Conservation (phyloP, 2,797 vertebrate genomes). For the Falco concolor region DNA sequence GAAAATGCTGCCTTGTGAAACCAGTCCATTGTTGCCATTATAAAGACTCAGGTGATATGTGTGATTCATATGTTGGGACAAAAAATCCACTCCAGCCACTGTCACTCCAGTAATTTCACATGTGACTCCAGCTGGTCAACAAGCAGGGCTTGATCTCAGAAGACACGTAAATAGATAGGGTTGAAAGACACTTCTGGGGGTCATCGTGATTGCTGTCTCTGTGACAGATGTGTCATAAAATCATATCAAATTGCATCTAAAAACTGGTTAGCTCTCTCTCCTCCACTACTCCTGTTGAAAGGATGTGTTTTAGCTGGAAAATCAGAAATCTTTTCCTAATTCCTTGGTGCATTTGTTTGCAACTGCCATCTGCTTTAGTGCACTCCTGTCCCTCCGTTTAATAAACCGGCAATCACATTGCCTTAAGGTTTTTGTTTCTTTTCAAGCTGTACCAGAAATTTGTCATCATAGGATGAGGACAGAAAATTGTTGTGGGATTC, state of each 20-base stretch:
- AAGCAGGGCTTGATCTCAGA: neutral
- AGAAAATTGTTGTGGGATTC: neutral
- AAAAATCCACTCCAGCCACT: neutral
- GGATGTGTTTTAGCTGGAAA: neutral
- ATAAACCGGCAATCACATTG: fast-evolving
- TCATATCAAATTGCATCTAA: neutral
- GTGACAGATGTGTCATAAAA: neutral
- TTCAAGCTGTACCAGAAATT: neutral
- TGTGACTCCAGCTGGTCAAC: neutral
- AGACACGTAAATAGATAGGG: neutral
- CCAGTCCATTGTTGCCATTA: neutral
- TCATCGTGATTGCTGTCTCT: neutral
- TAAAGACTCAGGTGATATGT: neutral
- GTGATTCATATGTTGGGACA: neutral
- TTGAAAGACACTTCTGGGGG: neutral
- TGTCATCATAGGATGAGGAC: neutral
- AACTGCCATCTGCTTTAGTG: neutral
- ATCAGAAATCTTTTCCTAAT: neutral
- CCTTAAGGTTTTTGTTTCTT: neutral
- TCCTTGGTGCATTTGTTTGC: neutral
- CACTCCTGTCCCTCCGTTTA: neutral
- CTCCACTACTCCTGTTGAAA: neutral
- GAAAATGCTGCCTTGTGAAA: neutral
- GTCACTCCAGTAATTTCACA: neutral
- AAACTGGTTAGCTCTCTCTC: neutral